Evolutionary conservation across 2,888 invertebrate genomes (phyloP).

Genomic region (Zygothrica quintamaculata): DNA sequence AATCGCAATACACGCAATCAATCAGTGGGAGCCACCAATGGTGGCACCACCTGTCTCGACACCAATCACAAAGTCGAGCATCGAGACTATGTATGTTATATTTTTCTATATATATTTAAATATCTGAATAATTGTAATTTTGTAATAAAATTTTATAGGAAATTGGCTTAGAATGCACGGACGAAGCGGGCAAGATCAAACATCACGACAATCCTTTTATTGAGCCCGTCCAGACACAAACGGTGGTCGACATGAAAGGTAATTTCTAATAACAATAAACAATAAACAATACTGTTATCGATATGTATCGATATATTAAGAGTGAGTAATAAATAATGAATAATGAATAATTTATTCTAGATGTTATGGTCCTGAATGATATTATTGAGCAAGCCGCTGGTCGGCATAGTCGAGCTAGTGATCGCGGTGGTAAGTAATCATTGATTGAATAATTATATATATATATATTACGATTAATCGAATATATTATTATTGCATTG

Average conservation of each 20-base stretch:
- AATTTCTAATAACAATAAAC: too few species aligned
- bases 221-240: slow-evolving; percentile 93
- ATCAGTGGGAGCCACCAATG: slow-evolving; percentile 87
- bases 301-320: too few species aligned
- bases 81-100: slow-evolving; percentile 89
- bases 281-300: too few species aligned
- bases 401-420: slow-evolving; percentile 93
- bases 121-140: not conserved
- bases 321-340: too few species aligned
- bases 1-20: slow-evolving; percentile 90
- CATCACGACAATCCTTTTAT: slow-evolving; percentile 96
- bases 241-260: slow-evolving; percentile 98
- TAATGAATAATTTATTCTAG: slow-evolving; percentile 85
- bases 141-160: too few species aligned
- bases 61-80: slow-evolving; percentile 87
- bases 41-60: slow-evolving; percentile 87
- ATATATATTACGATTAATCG: slow-evolving; percentile 36
- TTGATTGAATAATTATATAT: slow-evolving; percentile 22
- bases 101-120: too few species aligned
- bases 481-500: slow-evolving; percentile 55
- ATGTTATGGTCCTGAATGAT: slow-evolving; percentile 98
- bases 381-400: slow-evolving; percentile 98
- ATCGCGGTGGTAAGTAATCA: slow-evolving; percentile 92
- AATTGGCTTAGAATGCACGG: slow-evolving; percentile 91
- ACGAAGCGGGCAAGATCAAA: slow-evolving; percentile 93